Percentiles rank a stretch among this genome's conserved stretches.
Evolutionary conservation across 2,797 vertebrate genomes (phyloP).

Genomic region (Siniperca undulata): DNA sequence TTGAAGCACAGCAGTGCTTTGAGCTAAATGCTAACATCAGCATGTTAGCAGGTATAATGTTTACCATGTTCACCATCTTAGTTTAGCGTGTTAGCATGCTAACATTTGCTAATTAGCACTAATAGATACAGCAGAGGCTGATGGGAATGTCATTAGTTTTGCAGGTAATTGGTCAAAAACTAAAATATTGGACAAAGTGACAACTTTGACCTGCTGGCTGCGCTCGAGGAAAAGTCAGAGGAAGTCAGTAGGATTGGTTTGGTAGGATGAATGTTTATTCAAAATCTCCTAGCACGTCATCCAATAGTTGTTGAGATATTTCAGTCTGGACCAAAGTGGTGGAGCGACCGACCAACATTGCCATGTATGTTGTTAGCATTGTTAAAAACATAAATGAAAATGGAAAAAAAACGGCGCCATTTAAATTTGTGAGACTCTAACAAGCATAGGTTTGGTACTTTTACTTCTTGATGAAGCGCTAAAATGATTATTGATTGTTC

Average conservation of each 20-base stretch:
- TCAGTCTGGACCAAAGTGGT: too few species aligned
- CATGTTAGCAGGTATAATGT: not conserved
- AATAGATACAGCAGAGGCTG: not conserved
- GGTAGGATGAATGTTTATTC: too few species aligned
- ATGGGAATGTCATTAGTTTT: not conserved
- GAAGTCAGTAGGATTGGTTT: not conserved
- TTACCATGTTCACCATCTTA: not conserved
- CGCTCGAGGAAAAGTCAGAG: not conserved
- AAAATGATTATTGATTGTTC: not conserved
- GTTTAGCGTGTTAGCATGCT: not conserved
- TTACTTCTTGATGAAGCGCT: not conserved
- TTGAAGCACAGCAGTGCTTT: not conserved
- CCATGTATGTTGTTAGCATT: too few species aligned
- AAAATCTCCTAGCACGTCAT: too few species aligned
- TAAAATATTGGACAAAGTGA: not conserved
- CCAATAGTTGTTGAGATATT: too few species aligned
- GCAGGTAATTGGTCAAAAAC: not conserved
- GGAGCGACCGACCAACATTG: too few species aligned
- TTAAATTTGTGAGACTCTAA: not conserved
- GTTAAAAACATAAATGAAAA: not conserved
- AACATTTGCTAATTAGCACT: not conserved
- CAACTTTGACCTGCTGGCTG: not conserved
- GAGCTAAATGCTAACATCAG: not conserved
- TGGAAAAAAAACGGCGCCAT: not conserved
- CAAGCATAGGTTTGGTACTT: too few species aligned